A percentile compares a stretch with the other conserved stretches of the same genome.
Evolutionary conservation across 2,797 vertebrate species (phyloP).

Genomic region (Choloepus didactylus): DNA sequence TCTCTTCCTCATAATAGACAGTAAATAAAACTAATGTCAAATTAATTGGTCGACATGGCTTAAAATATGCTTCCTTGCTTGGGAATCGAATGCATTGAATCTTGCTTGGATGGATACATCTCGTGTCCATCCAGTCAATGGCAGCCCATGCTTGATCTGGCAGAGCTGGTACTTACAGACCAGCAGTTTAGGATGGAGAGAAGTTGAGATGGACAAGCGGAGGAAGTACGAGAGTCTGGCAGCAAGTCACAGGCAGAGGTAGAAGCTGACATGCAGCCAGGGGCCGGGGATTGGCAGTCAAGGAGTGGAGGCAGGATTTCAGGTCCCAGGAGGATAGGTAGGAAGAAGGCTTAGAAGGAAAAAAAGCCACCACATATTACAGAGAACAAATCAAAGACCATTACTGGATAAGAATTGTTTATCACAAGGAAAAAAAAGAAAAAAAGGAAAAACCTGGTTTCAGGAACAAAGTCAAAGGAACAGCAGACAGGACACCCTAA

Average conservation of each 20-base stretch:
- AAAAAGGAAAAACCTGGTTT: not conserved
- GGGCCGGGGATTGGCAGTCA: not conserved
- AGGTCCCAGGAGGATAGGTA: not conserved
- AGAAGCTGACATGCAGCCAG: not conserved
- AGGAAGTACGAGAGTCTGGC: not conserved
- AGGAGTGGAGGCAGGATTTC: not conserved
- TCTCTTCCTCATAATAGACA: conserved; percentile 26
- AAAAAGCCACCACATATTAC: not conserved
- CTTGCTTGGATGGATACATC: not conserved
- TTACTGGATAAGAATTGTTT: not conserved
- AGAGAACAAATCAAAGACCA: not conserved
- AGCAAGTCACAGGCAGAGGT: not conserved
- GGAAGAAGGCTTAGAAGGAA: not conserved
- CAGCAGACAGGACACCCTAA: not conserved
- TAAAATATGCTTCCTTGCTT: conserved; percentile 24
- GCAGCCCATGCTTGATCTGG: not conserved
- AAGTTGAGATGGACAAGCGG: not conserved
- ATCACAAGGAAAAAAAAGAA: not conserved
- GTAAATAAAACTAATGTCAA: conserved; percentile 52
- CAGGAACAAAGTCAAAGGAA: not conserved
- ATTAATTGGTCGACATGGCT: conserved; percentile 52
- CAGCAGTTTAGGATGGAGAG: not conserved
- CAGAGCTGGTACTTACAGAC: not conserved
- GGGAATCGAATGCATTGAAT: not conserved
- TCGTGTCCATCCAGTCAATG: not conserved